Evolutionary conservation across 2,888 invertebrate species (phyloP).

Genomic region (Ephialtes manifestator): DNA sequence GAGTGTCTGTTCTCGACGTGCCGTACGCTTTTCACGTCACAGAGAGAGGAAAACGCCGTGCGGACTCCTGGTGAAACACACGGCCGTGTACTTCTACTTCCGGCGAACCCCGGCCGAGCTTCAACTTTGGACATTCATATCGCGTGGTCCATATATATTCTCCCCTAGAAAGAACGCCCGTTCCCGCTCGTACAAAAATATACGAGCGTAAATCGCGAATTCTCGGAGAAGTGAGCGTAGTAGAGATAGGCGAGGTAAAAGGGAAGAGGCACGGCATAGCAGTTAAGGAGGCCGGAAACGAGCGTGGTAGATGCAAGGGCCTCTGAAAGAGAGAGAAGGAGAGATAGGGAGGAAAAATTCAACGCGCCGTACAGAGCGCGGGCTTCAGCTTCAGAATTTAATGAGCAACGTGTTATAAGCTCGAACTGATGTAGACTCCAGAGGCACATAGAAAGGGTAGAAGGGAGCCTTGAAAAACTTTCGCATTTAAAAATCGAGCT

Average conservation of each 20-base stretch:
- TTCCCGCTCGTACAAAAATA: conserved; percentile 41
- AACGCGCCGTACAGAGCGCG: conserved; percentile 21
- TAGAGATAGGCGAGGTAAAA: conserved; percentile 10
- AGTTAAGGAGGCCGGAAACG: conserved; percentile 55
- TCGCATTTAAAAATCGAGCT: conserved; percentile 19
- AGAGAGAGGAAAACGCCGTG: conserved; percentile 6
- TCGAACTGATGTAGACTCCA: conserved; percentile 28
- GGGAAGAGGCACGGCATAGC: conserved; percentile 31
- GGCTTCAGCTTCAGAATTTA: conserved; percentile 54
- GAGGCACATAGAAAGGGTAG: background rate
- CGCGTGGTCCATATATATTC: conserved; percentile 36
- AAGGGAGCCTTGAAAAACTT: conserved; percentile 32
- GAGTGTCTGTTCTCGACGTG: conserved; percentile 45
- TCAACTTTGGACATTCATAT: conserved; percentile 58
- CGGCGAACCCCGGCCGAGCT: conserved; percentile 5
- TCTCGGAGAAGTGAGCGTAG: conserved; percentile 24
- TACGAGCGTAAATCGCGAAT: conserved; percentile 53
- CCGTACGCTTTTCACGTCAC: conserved; percentile 41
- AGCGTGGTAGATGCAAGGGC: conserved; percentile 33
- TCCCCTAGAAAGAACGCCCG: conserved; percentile 22
- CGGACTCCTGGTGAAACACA: conserved; percentile 11
- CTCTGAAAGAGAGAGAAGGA: background rate
- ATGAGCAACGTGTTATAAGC: conserved; percentile 59
- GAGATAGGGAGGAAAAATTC: conserved; percentile 18
- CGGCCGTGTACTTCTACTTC: conserved; percentile 4